Base-by-base conservation (phyloP, 2,888 invertebrate genomes). In the Linnaemya vulpina region DNA sequence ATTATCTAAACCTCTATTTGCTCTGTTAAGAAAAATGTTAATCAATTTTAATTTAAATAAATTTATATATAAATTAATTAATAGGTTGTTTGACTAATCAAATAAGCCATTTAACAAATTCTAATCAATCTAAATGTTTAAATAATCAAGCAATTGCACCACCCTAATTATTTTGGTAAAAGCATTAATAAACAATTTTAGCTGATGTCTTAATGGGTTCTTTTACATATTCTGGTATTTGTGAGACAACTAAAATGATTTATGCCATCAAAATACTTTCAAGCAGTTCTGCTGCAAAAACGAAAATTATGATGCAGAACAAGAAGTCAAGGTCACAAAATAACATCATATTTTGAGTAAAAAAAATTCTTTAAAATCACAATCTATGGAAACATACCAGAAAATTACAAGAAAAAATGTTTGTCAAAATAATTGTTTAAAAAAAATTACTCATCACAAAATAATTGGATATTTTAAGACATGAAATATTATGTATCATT, bases 221-320 rank as follows among this genome's bases (percentile, higher is more conserved):
- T 40, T 17, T 49, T 20, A 60, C 62, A 62, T 62, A 67, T 46
- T 49, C 38, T 25, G 35, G 62, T 22, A 76, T 84, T 53, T 76
- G 73, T 53, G 20, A 73, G 80, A 60, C 76, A 84, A 76, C 80
- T 73, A 25, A 73, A 67, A 73, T 73, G 80, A 84, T 84, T 76
- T 76, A 68, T 53, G 51, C 17, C 43, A 58, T 15, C 10, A 67
- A 43, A 60, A 67, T 35, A 67, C 22, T 62, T 76, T 17, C 11
- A 68, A 49, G 11, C 1, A 40, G 35, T 17, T 11, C 11, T 38
- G 22, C 51, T 20, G 35, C 46, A 46, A 20, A 9, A 51, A 51
- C 3, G 49, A 60, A 8, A 65, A 60, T 20, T 49, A 17, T 38
- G 38, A 5, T 40, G 13, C 62, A 10, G 46, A 22, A 58, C 4